Evolutionary conservation across 2,797 vertebrate species (phyloP).

Genomic region (Lacerta bilineata): DNA sequence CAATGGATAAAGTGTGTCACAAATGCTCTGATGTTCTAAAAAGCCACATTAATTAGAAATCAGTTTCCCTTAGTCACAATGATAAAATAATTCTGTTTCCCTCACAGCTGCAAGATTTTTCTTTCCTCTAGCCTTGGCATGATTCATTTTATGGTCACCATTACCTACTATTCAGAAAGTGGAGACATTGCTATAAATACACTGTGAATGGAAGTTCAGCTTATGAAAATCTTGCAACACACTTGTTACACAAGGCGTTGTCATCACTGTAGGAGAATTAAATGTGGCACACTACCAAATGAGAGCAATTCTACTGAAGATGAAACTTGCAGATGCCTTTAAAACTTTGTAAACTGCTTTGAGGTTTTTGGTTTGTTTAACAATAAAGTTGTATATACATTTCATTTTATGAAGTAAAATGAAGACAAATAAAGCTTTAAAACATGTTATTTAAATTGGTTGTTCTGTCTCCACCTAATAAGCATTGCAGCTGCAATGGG

Average conservation of each 20-base stretch:
- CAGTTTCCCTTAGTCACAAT: constrained; percentile 65
- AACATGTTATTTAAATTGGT: neutral
- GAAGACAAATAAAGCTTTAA: neutral
- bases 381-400: no score
- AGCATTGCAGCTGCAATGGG: neutral
- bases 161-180: constrained; percentile 31
- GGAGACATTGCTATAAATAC: constrained; percentile 32
- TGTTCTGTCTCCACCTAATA: neutral
- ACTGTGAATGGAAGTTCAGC: neutral
- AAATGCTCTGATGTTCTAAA: constrained; percentile 53
- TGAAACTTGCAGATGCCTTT: neutral
- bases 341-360: neutral
- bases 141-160: constrained; percentile 21
- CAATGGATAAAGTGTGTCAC: constrained; percentile 50
- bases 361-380: no score
- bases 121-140: constrained; percentile 16
- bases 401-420: no score
- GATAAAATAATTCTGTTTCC: constrained; percentile 63
- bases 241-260: constrained; percentile 13
- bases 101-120: constrained; percentile 30
- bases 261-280: neutral
- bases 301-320: neutral
- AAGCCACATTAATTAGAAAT: constrained; percentile 38
- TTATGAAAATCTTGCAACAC: constrained; percentile 37
- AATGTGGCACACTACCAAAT: neutral